Percentiles rank a stretch among this genome's conserved stretches.
Evolutionary conservation across 2,797 vertebrate species (phyloP).

Genomic region (Ceryle rudis): DNA sequence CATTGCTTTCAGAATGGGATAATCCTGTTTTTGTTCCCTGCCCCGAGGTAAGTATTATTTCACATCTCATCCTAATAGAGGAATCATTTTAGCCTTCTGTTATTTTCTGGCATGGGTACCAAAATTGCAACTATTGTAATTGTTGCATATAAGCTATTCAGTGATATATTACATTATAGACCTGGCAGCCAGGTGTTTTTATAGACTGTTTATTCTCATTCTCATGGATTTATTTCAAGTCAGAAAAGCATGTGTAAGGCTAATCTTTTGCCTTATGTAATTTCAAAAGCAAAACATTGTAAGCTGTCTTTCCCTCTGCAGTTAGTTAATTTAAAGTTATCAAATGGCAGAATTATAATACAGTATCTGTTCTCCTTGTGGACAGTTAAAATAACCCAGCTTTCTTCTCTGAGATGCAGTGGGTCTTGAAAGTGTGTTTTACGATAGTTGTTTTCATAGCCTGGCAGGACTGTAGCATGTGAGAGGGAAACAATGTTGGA

Average conservation of each 20-base stretch:
- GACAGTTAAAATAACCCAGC: not conserved
- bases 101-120: not conserved
- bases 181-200: not conserved
- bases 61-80: not conserved
- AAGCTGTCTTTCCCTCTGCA: not conserved
- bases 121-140: not conserved
- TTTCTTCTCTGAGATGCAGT: not conserved
- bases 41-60: conserved; percentile 81
- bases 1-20: conserved; percentile 90
- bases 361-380: not conserved
- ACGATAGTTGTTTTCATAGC: not conserved
- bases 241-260: not conserved
- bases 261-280: not conserved
- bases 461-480: not conserved
- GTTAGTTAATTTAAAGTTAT: not conserved
- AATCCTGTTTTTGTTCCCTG: conserved; percentile 93
- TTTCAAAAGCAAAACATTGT: conserved; percentile 6
- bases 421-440: conserved; percentile 3
- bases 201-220: not conserved
- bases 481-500: conserved; percentile 13
- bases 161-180: not conserved
- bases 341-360: not conserved
- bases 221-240: not conserved
- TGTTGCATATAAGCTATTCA: not conserved
- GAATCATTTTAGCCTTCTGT: not conserved